Conservation (phyloP, 2,113 vertebrate species). For the Lasiurus cinereus region DNA sequence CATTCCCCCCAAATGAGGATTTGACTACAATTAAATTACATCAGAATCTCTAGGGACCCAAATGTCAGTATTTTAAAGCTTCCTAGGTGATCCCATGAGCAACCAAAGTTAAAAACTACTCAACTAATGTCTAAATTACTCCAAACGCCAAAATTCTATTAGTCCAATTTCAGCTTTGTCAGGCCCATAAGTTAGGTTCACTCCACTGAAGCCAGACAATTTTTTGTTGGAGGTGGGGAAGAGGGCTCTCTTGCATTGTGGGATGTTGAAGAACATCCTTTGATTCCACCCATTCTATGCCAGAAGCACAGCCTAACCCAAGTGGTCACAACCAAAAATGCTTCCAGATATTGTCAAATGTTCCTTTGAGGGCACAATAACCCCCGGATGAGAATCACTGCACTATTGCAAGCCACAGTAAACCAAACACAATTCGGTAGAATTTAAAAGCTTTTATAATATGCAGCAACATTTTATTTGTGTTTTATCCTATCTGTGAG, state of each 20-base stretch:
- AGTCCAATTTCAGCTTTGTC: not conserved
- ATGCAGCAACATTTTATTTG: not conserved
- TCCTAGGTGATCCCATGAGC: not conserved
- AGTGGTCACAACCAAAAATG: not conserved
- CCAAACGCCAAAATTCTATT: not conserved
- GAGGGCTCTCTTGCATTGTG: not conserved
- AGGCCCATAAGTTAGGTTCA: not conserved
- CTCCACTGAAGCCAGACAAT: not conserved
- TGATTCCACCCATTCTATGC: not conserved
- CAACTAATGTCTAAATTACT: not conserved
- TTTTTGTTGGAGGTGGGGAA: not conserved
- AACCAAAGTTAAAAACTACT: not conserved
- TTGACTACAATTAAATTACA: conserved; percentile 6
- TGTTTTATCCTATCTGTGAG: not conserved
- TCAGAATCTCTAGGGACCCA: not conserved
- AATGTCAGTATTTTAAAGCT: not conserved
- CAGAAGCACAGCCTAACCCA: not conserved
- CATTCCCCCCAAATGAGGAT: not conserved
- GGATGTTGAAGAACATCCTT: not conserved
- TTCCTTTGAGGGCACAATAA: not conserved
- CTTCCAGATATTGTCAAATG: not conserved
- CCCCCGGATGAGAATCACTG: not conserved
- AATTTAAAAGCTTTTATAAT: not conserved
- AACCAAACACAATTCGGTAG: not conserved
- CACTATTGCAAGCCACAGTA: not conserved